Evolutionary conservation across 2,888 invertebrate species (phyloP), one percentile per base, ranked within the genome.

Genomic region (Epinotia ramella): DNA sequence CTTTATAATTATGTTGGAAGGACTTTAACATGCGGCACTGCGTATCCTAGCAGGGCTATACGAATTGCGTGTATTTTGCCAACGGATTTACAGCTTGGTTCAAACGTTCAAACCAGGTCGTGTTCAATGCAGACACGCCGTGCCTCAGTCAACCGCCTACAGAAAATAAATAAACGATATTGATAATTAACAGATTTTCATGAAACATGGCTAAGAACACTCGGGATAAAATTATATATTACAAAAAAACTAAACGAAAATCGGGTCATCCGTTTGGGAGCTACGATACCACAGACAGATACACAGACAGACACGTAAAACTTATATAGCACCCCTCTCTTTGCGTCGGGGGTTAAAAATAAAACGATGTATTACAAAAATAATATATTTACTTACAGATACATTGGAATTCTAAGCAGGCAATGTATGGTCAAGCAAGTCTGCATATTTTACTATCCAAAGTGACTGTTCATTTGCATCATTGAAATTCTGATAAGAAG

Each of bases 341-440:
- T n/a, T n/a, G n/a, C n/a, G n/a, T n/a, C n/a, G n/a, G n/a, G n/a
- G n/a, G n/a, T n/a, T n/a, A n/a, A n/a, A n/a, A n/a, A n/a, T n/a
- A n/a, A n/a, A 6, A 6, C 13, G 3, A 5, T 13, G 16, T 49
- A 53, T 53, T 53, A 66, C 53, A 60, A 68, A 67, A 62, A 66
- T 65, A 75, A 53, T 57, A 59, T 76, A 68, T 65, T 77, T 77
- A 80, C 81, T 77, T 92, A 79, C 90, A 92, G 92, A 89, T 86
- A 81, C 82, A 73, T 53, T 92, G 78, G 92, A 91, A 64, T 92
- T 92, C 83, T 92, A 77, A 84, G 56, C 20, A 49, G 57, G 20
- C 49, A 77, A 49, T 71, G 6, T 66, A 60, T 71, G 49, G 70
- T 40, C 28, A 24, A 57, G 69, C 57, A 63, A 65, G 65, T 53